A percentile compares a stretch with the other conserved stretches of the same genome.
Evolutionary conservation across 2,888 invertebrate genomes (phyloP).

Genomic region (Drosophila antonietae): DNA sequence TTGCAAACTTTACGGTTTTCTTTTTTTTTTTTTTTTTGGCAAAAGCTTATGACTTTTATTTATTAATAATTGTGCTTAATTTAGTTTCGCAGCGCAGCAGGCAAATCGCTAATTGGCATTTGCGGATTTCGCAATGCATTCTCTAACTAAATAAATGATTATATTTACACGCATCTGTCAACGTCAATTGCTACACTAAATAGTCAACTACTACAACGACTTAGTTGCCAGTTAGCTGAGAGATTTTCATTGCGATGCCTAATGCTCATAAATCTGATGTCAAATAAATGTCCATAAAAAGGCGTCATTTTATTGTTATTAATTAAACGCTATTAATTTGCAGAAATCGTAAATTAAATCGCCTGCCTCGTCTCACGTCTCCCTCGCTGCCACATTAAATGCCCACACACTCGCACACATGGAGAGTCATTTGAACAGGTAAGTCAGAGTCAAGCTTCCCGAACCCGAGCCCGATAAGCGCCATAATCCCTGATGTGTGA

Average conservation of each 20-base stretch:
- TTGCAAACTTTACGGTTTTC: conserved; percentile 4
- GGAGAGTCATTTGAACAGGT: conserved; percentile 68
- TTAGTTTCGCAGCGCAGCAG: neutral
- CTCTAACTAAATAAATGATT: conserved; percentile 4
- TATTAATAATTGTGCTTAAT: conserved; percentile 43
- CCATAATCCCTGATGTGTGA: conserved; percentile 81
- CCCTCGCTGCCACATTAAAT: conserved; percentile 60
- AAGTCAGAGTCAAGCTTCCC: conserved; percentile 28
- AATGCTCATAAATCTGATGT: conserved; percentile 67
- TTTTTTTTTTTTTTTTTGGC: neutral
- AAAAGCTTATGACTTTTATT: conserved; percentile 29
- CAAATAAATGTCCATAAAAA: conserved; percentile 76
- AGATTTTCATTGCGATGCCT: conserved; percentile 27
- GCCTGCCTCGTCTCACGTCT: conserved; percentile 38
- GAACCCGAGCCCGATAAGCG: conserved; percentile 63
- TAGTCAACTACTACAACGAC: neutral
- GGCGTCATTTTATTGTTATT: conserved; percentile 82
- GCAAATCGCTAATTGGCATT: neutral
- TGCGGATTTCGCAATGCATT: conserved; percentile 3
- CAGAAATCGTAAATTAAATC: conserved; percentile 81
- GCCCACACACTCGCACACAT: conserved; percentile 40
- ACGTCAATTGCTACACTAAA: conserved; percentile 15
- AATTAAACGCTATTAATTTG: conserved; percentile 81
- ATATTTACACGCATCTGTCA: conserved; percentile 19
- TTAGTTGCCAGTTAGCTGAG: neutral